phyloP scores from a whole-genome alignment of 2,888 invertebrate species.

The Hanleya hanleyi region DNA sequence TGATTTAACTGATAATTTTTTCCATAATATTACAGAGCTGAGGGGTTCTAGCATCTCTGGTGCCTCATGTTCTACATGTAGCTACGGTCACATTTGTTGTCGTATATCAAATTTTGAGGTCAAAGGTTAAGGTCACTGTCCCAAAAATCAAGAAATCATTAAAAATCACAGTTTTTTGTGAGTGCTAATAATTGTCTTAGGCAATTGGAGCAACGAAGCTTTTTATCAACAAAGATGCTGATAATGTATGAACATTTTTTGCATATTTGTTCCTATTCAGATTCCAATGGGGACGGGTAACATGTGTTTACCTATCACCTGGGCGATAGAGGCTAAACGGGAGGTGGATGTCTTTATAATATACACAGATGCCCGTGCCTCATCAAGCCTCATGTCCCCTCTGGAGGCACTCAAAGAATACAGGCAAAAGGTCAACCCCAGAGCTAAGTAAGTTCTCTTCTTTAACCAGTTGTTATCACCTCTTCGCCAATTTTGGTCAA shows the following conservation, averaged over 20 bases:
- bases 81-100: too few species aligned
- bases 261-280: not conserved
- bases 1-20: too few species aligned
- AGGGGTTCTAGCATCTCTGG: too few species aligned
- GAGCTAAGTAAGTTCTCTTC: conserved; percentile 62
- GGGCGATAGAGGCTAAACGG: conserved; percentile 79
- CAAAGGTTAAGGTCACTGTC: too few species aligned
- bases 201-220: not conserved
- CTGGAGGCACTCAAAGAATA: conserved; percentile 78
- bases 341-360: conserved; percentile 83
- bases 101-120: too few species aligned
- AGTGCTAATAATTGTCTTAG: too few species aligned
- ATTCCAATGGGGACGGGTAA: not conserved
- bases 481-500: too few species aligned
- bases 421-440: conserved; percentile 74
- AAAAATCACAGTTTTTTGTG: too few species aligned
- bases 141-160: too few species aligned
- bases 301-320: conserved; percentile 72
- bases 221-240: not conserved
- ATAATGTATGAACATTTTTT: not conserved
- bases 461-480: too few species aligned
- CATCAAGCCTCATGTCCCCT: conserved; percentile 73
- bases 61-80: too few species aligned
- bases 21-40: too few species aligned
- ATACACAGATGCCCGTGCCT: conserved; percentile 77